Base-by-base conservation (phyloP, 2,797 vertebrate species). In the Gorsachius magnificus region DNA sequence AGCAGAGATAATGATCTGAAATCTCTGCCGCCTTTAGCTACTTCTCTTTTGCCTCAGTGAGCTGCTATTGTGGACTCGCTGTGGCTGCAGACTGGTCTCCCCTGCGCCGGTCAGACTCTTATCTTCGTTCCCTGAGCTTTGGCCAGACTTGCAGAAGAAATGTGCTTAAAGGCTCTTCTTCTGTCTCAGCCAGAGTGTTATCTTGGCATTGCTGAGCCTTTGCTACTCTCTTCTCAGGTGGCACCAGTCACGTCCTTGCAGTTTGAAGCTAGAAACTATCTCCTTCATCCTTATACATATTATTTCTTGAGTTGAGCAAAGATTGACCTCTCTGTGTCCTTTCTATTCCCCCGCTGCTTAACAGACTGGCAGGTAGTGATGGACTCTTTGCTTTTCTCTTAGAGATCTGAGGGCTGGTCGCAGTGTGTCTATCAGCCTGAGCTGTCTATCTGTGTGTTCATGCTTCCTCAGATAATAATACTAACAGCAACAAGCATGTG, bases 291-390 rank as follows among this genome's bases (percentile, higher is more conserved):
- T 84, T 65, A 58, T 56, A 93, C 25, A 5, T 53, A 78, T 93
- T 91, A 89, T 96, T 96, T 90, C 94, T 95, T 65, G 61, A 94
- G 81, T 7, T 66, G 84, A 87, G 93, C 81, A 83, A 77, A 93
- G 89, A 86, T 45, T 96, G 96, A 96, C 93, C 93, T 96, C 76
- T 94, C 71, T 0, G 2, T 89, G 93, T 96, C 90, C 95, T 96
- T 90, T 94, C 75, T 87, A 87, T 91, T 95, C 93, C 87, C 96
- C 96, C 69, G 93, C 94, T 96, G 94, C 87, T 96, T 83, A 35
- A 87, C 86, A 86, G 93, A 92, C 78, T 95, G 87, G 76, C 69
- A 58, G 94, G 78, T 94, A 92, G 75, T 41, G 75, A 65, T 63
- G 86, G 94, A 81, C 83, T 96, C 45, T 51, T 21, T 87, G 68